Conservation (phyloP, 2,113 vertebrate species). For the Spea bombifrons region DNA sequence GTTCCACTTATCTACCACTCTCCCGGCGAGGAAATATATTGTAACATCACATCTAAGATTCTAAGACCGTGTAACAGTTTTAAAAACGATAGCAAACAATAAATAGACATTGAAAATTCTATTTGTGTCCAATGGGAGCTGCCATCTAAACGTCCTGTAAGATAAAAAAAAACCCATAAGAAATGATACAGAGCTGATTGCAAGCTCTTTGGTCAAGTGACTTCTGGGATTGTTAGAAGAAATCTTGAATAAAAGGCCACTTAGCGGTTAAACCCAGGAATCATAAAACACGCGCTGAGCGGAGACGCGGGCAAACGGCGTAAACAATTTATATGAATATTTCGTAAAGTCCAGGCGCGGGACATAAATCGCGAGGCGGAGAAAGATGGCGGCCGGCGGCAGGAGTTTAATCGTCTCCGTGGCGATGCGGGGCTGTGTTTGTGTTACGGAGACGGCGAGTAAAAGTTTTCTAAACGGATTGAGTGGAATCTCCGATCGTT, state of each 20-base stretch:
- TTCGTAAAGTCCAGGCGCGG: constrained; percentile 19
- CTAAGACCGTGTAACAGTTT: no score
- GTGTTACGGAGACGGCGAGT: constrained; percentile 11
- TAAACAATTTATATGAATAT: constrained; percentile 45
- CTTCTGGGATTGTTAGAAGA: not conserved
- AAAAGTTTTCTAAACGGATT: constrained; percentile 18
- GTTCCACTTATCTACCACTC: no score
- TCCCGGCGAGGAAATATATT: no score
- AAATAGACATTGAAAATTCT: no score
- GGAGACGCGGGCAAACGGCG: not conserved
- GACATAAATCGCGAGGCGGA: constrained; percentile 10
- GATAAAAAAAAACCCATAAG: not conserved
- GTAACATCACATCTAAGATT: no score
- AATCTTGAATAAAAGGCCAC: not conserved
- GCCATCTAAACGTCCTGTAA: no score
- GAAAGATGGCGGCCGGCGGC: not conserved
- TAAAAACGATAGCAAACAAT: no score
- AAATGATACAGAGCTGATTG: not conserved
- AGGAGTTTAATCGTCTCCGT: not conserved
- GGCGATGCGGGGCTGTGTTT: constrained; percentile 3
- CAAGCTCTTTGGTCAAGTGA: not conserved
- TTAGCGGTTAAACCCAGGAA: not conserved
- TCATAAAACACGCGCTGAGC: constrained; percentile 9
- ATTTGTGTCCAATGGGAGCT: no score
- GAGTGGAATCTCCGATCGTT: constrained; percentile 3